Base-by-base conservation (phyloP, 2,113 vertebrate genomes). In the Chloebia gouldiae region DNA sequence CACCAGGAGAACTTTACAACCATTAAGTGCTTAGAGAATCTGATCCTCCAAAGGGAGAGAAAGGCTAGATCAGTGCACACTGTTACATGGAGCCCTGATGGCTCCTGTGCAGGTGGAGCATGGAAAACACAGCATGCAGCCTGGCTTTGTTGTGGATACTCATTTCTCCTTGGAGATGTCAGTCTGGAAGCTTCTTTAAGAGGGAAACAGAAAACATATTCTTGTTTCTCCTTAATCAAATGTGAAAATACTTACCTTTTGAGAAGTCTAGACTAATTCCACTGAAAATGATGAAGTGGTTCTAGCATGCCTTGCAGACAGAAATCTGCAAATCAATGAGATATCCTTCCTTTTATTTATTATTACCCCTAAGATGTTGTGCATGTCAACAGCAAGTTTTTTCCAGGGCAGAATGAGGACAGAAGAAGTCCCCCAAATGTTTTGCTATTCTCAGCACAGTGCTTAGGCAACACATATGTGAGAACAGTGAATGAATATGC, bases 1-100 rank as follows among this genome's bases (percentile, higher is more conserved):
- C 94, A 97, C 98, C 96, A 97, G 96, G 97, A 96, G 96, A 97
- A 98, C 92, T 92, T 94, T 68, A 75, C 88, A 86, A 91, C 89
- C 95, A 91, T 94, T 97, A 95, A 97, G 92, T 86, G 90, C 71
- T 93, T 84, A 82, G 94, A 75, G 95, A 96, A 97, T 92, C 63
- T 95, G 96, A 94, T 93, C 42, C 35, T 35, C 75, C 37, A 86
- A 97, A 89, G 59, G 70, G 39, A 92, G 89, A 94, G 45, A 93
- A 65, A 95, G 65, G 91, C 60, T 75, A 78, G 60, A 90, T 10
- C 81, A 57, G 40, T 92, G 69, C 13, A 6, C 86, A 60, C 89
- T 90, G 59, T 88, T 92, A 76, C 68, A 51, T 61, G 82, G 88
- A 90, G 79, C 77, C 28, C 59, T 72, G 31, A 76, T 2, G 21